Base-by-base conservation (phyloP, 2,113 vertebrate genomes). In the Lophochroa leadbeateri region DNA sequence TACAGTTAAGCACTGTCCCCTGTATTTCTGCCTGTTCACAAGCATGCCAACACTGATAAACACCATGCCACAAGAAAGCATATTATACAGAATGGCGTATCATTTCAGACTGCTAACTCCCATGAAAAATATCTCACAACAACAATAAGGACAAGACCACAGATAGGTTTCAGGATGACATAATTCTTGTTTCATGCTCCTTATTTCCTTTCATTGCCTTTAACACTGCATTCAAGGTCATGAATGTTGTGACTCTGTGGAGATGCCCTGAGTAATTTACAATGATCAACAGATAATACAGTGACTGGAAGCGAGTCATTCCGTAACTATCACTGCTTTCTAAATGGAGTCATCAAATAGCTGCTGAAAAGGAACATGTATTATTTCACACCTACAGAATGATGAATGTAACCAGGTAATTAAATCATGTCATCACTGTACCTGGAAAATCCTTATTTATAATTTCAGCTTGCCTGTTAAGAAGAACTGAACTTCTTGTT, bases 121-220 rank as follows among this genome's bases (percentile, higher is more conserved):
- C 28, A 21, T 24, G 69, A 92, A 95, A 95, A 83, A 93, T 46
- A 0, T 94, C 57, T 86, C 70, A 17, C 61, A 86, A 35, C 68
- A 86, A 52, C 17, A 91, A n/a, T 41, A 72, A 82, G 67, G 47
- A 90, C 87, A 93, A 85, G 49, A 74, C 31, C 28, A 70, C 61
- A 68, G 46, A 87, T 23, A 69, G 64, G 72, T 70, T 94, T 63
- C 46, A 78, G 50, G 46, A 82, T 29, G 11, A 82, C 86, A 78
- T 55, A 77, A 96, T 96, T 74, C 64, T 61, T 71, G 60, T 95
- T 97, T 95, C 84, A 86, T 76, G 81, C 39, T 94, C 76, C 86
- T 96, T 86, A 94, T 85, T 96, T 95, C 71, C 70, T 90, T 94
- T 82, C 47, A 90, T 44, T 82, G 25, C 28, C 23, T 63, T 86